A percentile compares a stretch with the other conserved stretches of the same genome.
Conservation (phyloP, 2,888 invertebrate species). For the Mesoligia furuncula region DNA sequence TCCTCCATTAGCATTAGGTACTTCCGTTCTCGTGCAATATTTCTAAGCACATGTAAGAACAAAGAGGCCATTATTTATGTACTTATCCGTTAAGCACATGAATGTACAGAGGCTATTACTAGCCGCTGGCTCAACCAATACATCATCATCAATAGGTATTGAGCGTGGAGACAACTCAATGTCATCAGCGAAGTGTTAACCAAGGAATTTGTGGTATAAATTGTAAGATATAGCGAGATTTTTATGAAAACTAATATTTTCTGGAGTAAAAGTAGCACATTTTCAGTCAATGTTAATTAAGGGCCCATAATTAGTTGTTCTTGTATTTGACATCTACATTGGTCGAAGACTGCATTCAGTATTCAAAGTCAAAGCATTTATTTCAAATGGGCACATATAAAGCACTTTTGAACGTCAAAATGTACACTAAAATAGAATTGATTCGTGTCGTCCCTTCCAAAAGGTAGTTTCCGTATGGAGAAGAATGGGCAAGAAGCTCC, state of each 20-base stretch:
- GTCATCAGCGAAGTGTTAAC: slow-evolving; percentile 27
- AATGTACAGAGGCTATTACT: slow-evolving; percentile 21
- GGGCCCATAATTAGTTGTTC: no score
- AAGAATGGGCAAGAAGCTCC: no score
- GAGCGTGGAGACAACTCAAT: slow-evolving; percentile 54
- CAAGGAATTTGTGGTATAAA: not conserved
- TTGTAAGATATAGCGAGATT: slow-evolving; percentile 5
- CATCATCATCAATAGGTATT: slow-evolving; percentile 41
- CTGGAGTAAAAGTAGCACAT: not conserved
- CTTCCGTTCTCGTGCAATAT: slow-evolving; percentile 45
- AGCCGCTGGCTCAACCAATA: slow-evolving; percentile 38
- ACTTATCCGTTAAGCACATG: slow-evolving; percentile 33
- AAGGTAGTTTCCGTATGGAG: no score
- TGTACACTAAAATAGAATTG: no score
- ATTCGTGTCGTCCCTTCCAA: no score
- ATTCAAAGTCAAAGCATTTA: no score
- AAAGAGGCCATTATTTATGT: slow-evolving; percentile 37
- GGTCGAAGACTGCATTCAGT: no score
- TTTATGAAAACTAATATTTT: not conserved
- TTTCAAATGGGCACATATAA: no score
- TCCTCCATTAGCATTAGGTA: slow-evolving; percentile 28
- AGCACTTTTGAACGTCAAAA: no score
- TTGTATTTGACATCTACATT: no score
- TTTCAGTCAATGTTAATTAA: not conserved
- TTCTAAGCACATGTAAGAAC: slow-evolving; percentile 33